Evolutionary conservation across 2,113 vertebrate species (phyloP).

Genomic region (Heptranchias perlo): DNA sequence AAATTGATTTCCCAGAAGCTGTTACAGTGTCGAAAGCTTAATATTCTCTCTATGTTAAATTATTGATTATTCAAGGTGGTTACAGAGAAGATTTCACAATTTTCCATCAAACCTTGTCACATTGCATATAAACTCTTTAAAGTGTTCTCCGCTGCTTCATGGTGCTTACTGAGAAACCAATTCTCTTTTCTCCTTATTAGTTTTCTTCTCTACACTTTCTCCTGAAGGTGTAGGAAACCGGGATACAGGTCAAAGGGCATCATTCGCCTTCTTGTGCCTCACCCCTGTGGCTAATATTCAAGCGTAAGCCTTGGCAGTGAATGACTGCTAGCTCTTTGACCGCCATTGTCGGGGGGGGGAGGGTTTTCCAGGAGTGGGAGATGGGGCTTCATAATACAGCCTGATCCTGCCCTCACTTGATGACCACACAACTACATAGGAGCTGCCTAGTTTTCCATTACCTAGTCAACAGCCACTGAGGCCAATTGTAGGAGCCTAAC

Average conservation of each 20-base stretch:
- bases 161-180: background rate
- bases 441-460: background rate
- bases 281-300: background rate
- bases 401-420: background rate
- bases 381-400: background rate
- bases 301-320: background rate
- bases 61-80: constrained; percentile 29
- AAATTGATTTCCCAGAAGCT: constrained; percentile 11
- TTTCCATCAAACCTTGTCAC: constrained; percentile 29
- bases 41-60: constrained; percentile 2
- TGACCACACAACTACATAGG: background rate
- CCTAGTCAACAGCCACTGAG: background rate
- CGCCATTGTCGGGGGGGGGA: too few species aligned
- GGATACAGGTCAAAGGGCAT: too few species aligned
- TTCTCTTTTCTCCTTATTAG: background rate
- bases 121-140: background rate
- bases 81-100: background rate
- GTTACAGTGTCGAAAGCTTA: background rate
- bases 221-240: background rate
- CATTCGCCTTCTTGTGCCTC: background rate
- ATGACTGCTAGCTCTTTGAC: background rate
- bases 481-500: background rate
- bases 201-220: background rate
- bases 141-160: background rate
- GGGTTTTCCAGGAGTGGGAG: too few species aligned